Base-by-base conservation (phyloP, 2,888 invertebrate genomes). In the Epiblema foenella region DNA sequence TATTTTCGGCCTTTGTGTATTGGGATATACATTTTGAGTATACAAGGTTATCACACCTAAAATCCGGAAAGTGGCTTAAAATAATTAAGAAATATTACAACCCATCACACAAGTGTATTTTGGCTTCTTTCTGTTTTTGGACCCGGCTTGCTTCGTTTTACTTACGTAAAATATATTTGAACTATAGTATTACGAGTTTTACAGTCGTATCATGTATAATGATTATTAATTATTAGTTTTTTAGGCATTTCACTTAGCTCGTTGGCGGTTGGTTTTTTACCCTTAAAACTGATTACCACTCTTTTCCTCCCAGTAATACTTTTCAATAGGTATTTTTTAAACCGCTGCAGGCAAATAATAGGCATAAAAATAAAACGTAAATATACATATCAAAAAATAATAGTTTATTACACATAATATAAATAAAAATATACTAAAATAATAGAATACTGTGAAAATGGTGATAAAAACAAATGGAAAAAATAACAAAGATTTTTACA, bases 301-400 rank as follows among this genome's bases (percentile, higher is more conserved):
- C n/a, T n/a, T 8, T 46, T 46, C 46, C 2, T n/a, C n/a, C 8
- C 8, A 12, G 1, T 8, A n/a, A 46, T n/a, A 12, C 7, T 46
- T n/a, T n/a, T 5, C 1, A 46, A 4, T 15, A 7, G 24, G 24
- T 24, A 24, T 24, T 46, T 17, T 46, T 24, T 46, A 60, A 24
- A 11, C 11, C 46, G 29, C 4, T 24, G n/a, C 8, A 46, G 60
- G 29, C 60, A 52, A n/a, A 59, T 11, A n/a, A 54, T 46, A 52
- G 51, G 62, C 33, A 68, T 42, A 63, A 72, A 73, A 75, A 73
- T 65, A 73, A 75, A 73, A 73, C 52, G 56, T 64, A 70, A 63
- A 70, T 62, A 52, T 46, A 68, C 46, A 51, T 29, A n/a, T n/a
- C n/a, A n/a, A n/a, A 49, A 73, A 58, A 52, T 37, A 73, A 63